Percentiles rank a stretch among this genome's conserved stretches.
Conservation (phyloP, 1,140 invertebrate species). For the Cephus cinctus region DNA sequence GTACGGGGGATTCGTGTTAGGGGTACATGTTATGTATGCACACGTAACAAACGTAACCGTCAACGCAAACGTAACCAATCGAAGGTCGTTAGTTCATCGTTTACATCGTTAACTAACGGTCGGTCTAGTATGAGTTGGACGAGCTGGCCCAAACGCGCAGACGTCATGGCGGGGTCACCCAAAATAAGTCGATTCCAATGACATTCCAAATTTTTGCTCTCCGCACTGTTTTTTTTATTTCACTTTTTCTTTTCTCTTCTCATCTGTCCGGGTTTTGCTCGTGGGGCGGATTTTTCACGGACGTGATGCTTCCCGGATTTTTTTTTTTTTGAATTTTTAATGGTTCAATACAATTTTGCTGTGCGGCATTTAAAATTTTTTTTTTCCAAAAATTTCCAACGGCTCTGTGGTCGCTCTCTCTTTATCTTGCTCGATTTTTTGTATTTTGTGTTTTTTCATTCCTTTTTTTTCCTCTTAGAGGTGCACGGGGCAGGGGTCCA, state of each 20-base stretch:
- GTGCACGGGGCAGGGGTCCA: constrained; percentile 13
- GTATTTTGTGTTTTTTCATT: not conserved
- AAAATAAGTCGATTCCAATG: too few relatives aligned
- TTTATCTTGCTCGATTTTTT: not conserved
- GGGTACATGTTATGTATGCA: too few relatives aligned
- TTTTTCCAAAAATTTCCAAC: too few relatives aligned
- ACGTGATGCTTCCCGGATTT: too few relatives aligned
- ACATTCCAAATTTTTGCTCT: not conserved
- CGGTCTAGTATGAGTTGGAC: constrained; percentile 27
- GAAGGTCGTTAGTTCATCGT: constrained; percentile 19
- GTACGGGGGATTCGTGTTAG: too few relatives aligned
- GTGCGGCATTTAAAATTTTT: too few relatives aligned
- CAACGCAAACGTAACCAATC: constrained; percentile 18
- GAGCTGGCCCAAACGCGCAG: constrained; percentile 39
- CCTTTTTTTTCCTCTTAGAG: constrained; percentile 1
- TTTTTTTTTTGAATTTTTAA: too few relatives aligned
- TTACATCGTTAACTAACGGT: constrained; percentile 21
- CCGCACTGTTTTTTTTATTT: constrained; percentile 1
- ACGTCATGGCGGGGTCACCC: too few relatives aligned
- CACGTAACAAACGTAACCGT: too few relatives aligned
- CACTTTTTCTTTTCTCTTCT: constrained; percentile 8
- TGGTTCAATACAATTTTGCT: too few relatives aligned
- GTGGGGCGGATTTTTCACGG: too few relatives aligned
- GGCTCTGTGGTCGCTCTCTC: constrained; percentile 22
- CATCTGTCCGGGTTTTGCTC: constrained; percentile 21